These are phyloP conservation scores for Syngnathus scovelli DNA, from an alignment of 2,113 vertebrate species.

Conservation along the genomic window DNA sequence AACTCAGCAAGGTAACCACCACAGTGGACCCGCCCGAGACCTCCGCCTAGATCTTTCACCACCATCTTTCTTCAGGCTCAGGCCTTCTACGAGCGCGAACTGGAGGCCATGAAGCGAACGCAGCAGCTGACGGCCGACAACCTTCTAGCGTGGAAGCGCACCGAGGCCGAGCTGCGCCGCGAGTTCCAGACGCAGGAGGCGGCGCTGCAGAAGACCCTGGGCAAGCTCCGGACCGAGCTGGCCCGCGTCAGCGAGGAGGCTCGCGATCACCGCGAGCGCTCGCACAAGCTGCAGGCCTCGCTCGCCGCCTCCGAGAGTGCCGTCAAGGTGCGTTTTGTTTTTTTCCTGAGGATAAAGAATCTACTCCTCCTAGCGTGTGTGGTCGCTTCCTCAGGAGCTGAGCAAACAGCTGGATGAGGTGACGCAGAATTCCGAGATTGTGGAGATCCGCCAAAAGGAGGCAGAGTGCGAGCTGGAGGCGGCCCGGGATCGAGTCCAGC, in stretches of 20 bases:
- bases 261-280: conserved; percentile 83
- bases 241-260: conserved; percentile 89
- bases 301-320: conserved; percentile 78
- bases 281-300: conserved; percentile 84
- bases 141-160: conserved; percentile 90
- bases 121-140: conserved; percentile 94
- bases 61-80: conserved; percentile 68
- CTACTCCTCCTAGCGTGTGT: neutral
- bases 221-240: conserved; percentile 60
- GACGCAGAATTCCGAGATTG: conserved; percentile 89
- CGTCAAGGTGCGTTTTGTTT: conserved; percentile 74
- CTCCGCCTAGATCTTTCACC: no score
- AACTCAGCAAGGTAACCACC: conserved; percentile 79
- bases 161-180: conserved; percentile 86
- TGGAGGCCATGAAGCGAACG: conserved; percentile 93
- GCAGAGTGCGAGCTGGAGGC: conserved; percentile 92
- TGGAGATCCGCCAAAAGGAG: conserved; percentile 92
- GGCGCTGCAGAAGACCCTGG: conserved; percentile 77
- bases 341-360: no score
- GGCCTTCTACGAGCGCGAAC: conserved; percentile 90
- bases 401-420: conserved; percentile 92
- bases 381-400: conserved; percentile 72
- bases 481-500: conserved; percentile 86
- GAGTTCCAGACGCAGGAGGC: conserved; percentile 95
- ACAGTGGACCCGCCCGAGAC: no score